Base-by-base conservation (phyloP, 1,140 invertebrate species). In the Trichoplusia ni region DNA sequence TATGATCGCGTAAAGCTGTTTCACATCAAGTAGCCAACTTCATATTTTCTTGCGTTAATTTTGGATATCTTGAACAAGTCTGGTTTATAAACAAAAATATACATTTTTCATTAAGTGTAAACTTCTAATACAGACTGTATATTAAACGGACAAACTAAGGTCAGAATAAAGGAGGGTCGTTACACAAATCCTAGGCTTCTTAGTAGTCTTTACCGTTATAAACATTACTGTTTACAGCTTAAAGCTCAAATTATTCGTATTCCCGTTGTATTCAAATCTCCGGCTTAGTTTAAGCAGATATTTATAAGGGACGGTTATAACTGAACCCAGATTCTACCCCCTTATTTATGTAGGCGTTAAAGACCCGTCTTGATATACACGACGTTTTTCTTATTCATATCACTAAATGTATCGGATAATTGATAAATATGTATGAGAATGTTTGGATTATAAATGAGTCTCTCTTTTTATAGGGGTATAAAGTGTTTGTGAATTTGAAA, bases 331-430 rank as follows among this genome's bases (percentile, higher is more conserved):
- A 49, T 49, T 11, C 27, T 4, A 16, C 16, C 46, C 9, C 33
- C 46, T 21, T 16, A 47, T 21, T 33, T 33, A 33, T 51, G 16
- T 35, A 7, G 13, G 29, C 27, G 8, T 9, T 35, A 33, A 33
- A 8, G 14, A 49, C 16, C 46, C n/a, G n/a, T 35, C 4, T 11
- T n/a, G n/a, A n/a, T n/a, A 46, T 46, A 25, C 5, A 51, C 7
- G 9, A 23, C 42, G 27, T 27, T 51, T 51, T 51, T n/a, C n/a
- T n/a, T 51, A 51, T 51, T 51, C 29, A 47, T 29, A 29, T 8
- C 44, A 29, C 44, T 47, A 42, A 42, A 42, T 42, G 38, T n/a
- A 21, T n/a, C 5, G 9, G 18, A 44, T 33, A 19, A 16, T 33
- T 27, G 7, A 31, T 49, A 29, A 49, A 49, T 49, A 37, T 37